Conservation (phyloP, 2,888 invertebrate species). For the Yponomeuta cagnagella region DNA sequence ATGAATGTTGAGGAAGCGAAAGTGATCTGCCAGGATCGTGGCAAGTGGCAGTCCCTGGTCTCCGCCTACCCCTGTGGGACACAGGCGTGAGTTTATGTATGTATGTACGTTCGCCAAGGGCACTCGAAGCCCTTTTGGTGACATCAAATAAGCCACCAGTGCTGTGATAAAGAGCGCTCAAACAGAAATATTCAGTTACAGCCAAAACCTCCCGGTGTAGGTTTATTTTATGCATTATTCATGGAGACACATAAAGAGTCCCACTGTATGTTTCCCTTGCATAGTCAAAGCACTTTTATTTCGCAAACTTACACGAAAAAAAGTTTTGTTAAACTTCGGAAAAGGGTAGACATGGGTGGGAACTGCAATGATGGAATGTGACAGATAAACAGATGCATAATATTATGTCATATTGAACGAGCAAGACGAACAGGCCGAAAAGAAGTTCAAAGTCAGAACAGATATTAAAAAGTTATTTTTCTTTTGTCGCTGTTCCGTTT, state of each 20-base stretch:
- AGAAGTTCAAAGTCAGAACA: background rate
- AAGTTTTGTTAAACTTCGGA: background rate
- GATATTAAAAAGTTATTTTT: background rate
- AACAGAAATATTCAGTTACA: constrained; percentile 8
- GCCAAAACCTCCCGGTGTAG: background rate
- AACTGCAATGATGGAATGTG: no score
- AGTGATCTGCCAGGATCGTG: no score
- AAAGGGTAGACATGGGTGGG: background rate
- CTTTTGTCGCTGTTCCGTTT: background rate
- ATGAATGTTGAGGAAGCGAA: no score
- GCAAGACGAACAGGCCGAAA: background rate
- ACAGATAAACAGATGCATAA: no score
- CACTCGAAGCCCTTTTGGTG: background rate
- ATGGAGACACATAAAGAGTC: constrained; percentile 9
- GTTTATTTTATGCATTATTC: constrained; percentile 15
- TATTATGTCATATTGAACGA: no score
- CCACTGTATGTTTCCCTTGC: constrained; percentile 5
- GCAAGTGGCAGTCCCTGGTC: no score
- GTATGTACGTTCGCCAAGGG: background rate
- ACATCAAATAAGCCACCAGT: background rate
- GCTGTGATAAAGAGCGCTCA: background rate
- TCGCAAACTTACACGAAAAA: background rate
- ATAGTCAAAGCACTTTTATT: background rate
- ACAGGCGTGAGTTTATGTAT: no score
- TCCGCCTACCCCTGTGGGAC: no score